Evolutionary conservation across 2,113 vertebrate genomes (phyloP).

Genomic region (Oreocharis arfaki): DNA sequence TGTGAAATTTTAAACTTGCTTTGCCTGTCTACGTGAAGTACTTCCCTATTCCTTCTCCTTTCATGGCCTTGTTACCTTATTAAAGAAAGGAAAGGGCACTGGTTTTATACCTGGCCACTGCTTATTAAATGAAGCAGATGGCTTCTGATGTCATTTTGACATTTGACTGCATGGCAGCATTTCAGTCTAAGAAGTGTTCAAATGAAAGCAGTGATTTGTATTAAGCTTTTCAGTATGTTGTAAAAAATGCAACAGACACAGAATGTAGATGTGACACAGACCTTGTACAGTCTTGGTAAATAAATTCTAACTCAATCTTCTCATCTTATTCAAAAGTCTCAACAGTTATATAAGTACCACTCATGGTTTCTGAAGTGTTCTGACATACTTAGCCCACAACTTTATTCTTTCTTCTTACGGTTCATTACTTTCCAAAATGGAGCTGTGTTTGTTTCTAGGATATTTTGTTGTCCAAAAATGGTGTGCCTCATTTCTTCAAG

Average conservation of each 20-base stretch:
- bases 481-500: not conserved
- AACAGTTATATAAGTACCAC: not conserved
- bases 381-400: not conserved
- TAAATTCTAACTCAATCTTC: not conserved
- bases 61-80: not conserved
- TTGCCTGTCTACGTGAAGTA: not conserved
- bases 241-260: not conserved
- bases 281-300: not conserved
- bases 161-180: not conserved
- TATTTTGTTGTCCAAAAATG: not conserved
- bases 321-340: not conserved
- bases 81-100: not conserved
- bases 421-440: not conserved
- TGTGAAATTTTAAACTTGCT: conserved; percentile 30
- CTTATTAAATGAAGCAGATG: not conserved
- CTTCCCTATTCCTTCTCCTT: not conserved
- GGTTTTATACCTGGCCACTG: not conserved
- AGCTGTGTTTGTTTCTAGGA: not conserved
- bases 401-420: not conserved
- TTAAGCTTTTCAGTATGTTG: not conserved
- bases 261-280: not conserved
- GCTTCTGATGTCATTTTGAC: not conserved
- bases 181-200: not conserved
- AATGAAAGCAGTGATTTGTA: not conserved
- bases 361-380: not conserved